Conservation (phyloP, 2,797 vertebrate genomes). For the Malacoraja senta region DNA sequence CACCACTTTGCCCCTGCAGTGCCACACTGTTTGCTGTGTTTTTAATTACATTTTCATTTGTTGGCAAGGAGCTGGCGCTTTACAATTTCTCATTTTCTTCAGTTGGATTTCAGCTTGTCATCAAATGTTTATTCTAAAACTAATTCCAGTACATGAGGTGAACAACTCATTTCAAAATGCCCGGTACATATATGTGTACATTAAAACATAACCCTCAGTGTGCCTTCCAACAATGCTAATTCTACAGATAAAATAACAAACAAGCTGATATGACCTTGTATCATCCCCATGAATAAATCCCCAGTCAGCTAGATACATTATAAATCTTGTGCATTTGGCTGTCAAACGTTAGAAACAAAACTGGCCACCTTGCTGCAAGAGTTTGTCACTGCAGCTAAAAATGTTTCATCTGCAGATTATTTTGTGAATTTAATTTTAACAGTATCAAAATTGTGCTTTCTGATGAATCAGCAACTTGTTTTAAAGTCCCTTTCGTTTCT, state of each 20-base stretch:
- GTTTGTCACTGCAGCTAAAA: constrained; percentile 8
- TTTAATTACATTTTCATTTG: background rate
- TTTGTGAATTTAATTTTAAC: constrained; percentile 38
- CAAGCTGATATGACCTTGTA: background rate
- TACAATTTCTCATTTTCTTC: background rate
- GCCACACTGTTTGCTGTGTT: constrained; percentile 2
- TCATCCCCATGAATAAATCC: background rate
- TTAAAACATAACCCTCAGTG: background rate
- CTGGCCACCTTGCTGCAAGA: constrained; percentile 16
- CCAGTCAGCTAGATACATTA: constrained; percentile 6
- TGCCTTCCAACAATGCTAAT: background rate
- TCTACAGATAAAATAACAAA: background rate
- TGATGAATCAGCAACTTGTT: constrained; percentile 33
- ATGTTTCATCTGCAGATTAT: constrained; percentile 31
- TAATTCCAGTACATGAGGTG: background rate
- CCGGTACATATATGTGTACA: background rate
- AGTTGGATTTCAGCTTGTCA: background rate
- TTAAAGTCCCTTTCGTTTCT: constrained; percentile 39
- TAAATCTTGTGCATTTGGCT: constrained; percentile 30
- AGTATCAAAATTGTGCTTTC: constrained; percentile 36
- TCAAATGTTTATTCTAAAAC: background rate
- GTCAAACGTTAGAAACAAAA: constrained; percentile 6
- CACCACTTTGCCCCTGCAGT: too few species aligned
- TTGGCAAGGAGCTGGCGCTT: background rate
- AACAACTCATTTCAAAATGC: constrained; percentile 9